Evolutionary conservation across 2,888 invertebrate genomes (phyloP).

Genomic region (Lasioglossum morio): DNA sequence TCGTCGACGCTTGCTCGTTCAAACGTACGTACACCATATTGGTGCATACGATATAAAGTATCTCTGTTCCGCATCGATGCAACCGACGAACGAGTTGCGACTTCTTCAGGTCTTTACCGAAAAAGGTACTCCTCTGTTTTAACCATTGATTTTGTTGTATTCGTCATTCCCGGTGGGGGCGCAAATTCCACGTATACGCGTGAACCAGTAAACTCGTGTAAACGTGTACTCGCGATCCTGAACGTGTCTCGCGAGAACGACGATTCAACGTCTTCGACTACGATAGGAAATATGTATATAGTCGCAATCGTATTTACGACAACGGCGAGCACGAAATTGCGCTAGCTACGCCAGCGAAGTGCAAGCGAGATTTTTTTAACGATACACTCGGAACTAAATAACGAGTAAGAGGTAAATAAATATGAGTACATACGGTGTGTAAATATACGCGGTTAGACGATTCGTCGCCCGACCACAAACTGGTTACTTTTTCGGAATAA

Average conservation of each 20-base stretch:
- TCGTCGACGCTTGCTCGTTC: constrained; percentile 62
- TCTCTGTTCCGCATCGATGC: constrained; percentile 45
- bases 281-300: constrained; percentile 33
- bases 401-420: constrained; percentile 8
- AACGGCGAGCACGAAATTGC: constrained; percentile 10
- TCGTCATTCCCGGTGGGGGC: not conserved
- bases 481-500: constrained; percentile 61
- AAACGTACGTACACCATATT: constrained; percentile 82
- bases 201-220: not conserved
- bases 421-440: constrained; percentile 11
- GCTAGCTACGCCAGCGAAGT: constrained; percentile 19
- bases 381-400: constrained; percentile 10
- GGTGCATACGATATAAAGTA: constrained; percentile 73
- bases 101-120: not conserved
- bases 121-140: not conserved
- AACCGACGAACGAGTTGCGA: constrained; percentile 26
- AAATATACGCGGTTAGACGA: constrained; percentile 30
- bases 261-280: not conserved
- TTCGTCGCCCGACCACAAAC: constrained; percentile 43
- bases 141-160: not conserved
- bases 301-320: constrained; percentile 11
- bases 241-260: constrained; percentile 34
- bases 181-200: not conserved
- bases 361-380: constrained; percentile 43
- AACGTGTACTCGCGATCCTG: not conserved